phyloP scores from a whole-genome alignment of 2,113 vertebrate genomes.

The Phalacrocorax aristotelis region DNA sequence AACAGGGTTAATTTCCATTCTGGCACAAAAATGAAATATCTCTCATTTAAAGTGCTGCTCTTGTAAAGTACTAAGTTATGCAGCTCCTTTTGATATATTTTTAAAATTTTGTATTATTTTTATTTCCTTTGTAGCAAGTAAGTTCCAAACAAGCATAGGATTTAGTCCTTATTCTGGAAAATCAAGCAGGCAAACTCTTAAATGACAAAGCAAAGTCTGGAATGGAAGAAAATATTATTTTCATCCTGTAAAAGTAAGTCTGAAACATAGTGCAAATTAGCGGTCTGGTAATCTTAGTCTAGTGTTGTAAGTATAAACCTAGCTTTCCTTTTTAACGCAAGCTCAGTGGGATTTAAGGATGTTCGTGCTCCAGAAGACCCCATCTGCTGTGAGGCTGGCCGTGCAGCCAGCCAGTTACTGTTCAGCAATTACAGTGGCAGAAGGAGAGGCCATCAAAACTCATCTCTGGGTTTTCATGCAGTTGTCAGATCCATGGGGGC shows the following conservation, averaged over 20 bases:
- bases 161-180: background rate
- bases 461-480: background rate
- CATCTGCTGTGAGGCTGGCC: accelerated
- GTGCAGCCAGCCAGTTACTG: background rate
- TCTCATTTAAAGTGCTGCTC: background rate
- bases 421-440: background rate
- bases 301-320: background rate
- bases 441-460: background rate
- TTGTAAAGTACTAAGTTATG: background rate
- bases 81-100: background rate
- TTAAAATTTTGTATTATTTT: accelerated
- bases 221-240: background rate
- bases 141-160: background rate
- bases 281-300: background rate
- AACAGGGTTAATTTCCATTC: background rate
- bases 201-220: background rate
- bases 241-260: background rate
- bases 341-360: background rate
- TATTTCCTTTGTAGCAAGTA: background rate
- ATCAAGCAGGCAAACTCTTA: background rate
- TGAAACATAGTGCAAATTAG: background rate
- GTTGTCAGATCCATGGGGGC: accelerated
- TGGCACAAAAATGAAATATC: background rate
- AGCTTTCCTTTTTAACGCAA: background rate
- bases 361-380: background rate